Evolutionary conservation across 2,888 invertebrate species (phyloP), one percentile per base, ranked within the genome.

Genomic region (Pyrrhia umbra): DNA sequence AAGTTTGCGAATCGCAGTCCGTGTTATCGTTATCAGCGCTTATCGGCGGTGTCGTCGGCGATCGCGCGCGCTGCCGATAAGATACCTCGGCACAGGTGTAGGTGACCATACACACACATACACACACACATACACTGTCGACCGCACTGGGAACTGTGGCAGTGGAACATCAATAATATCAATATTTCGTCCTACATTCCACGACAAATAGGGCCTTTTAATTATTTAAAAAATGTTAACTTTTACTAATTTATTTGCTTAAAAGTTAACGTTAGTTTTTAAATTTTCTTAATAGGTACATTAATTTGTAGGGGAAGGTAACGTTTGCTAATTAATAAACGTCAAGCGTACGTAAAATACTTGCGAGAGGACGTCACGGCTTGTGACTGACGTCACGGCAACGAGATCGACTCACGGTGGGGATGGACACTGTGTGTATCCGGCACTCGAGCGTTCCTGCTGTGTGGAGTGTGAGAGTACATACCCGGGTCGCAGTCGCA

Each of bases 1-100:
- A 75, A 83, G 80, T 88, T 91, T 90, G 87, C 77, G 86, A 82
- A 50, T 50, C 88, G 18, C 52, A 46, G 81, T 49, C 52, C 30
- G 3, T 40, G 73, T 84, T 89, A 89, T 90, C 90, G 75, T 64
- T 76, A 77, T 80, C 80, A 76, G 79, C 61, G 55, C 45, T 71
- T 73, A 79, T 80, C 80, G 30, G 58, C 47, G 66, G 57, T 65
- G 68, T 62, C 49, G 67, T 46, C 51, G 46, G 54, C 61, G 81
- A 80, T 81, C 56, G 67, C 49, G 63, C 67, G 65, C 49, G 6
- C 50, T n/a, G 39, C 52, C 46, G 83, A 86, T 86, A 83, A 85
- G 68, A 77, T 79, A 67, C 61, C 20, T 51, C 6, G 45, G n/a
- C 51, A 16, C 34, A 46, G 10, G 54, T 50, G 56, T 20, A 25